Conservation (phyloP, 1,140 invertebrate genomes). For the Aphelenchoides avenae region DNA sequence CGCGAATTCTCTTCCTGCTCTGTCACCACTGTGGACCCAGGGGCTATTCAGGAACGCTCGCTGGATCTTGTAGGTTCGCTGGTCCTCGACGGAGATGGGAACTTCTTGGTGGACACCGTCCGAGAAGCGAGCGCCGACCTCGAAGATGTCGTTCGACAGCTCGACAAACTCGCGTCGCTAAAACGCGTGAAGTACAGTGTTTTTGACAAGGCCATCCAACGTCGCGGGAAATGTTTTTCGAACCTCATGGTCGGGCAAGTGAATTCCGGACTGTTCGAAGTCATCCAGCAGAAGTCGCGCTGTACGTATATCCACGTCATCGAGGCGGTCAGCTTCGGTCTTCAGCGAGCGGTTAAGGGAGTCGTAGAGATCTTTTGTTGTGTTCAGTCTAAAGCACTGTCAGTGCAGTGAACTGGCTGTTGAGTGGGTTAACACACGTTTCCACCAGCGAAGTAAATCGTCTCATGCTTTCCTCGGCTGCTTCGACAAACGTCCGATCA, state of each 20-base stretch:
- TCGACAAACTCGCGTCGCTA: slow-evolving; percentile 33
- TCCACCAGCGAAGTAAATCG: slow-evolving; percentile 41
- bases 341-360: slow-evolving; percentile 26
- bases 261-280: slow-evolving; percentile 48
- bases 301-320: slow-evolving; percentile 25
- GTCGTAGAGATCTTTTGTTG: slow-evolving; percentile 32
- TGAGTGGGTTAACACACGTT: slow-evolving; percentile 33
- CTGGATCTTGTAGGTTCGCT: no score
- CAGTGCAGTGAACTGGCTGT: no score
- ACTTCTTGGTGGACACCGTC: slow-evolving; percentile 13
- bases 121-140: slow-evolving; percentile 29
- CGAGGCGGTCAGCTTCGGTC: slow-evolving; percentile 21
- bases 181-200: slow-evolving; percentile 13
- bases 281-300: slow-evolving; percentile 30
- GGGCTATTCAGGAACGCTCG: slow-evolving; percentile 18
- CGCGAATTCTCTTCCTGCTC: slow-evolving; percentile 9
- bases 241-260: slow-evolving; percentile 32
- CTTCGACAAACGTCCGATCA: slow-evolving; percentile 15
- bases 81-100: slow-evolving; percentile 7
- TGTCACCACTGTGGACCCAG: slow-evolving; percentile 2
- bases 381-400: slow-evolving; percentile 42
- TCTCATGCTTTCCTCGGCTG: slow-evolving; percentile 36
- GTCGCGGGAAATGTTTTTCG: background rate
- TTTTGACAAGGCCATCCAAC: slow-evolving; percentile 5
- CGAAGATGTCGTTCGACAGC: slow-evolving; percentile 41